These are phyloP conservation scores for Oncopeltus fasciatus DNA, from an alignment of 1,140 invertebrate genomes.

Conservation along the genomic window DNA sequence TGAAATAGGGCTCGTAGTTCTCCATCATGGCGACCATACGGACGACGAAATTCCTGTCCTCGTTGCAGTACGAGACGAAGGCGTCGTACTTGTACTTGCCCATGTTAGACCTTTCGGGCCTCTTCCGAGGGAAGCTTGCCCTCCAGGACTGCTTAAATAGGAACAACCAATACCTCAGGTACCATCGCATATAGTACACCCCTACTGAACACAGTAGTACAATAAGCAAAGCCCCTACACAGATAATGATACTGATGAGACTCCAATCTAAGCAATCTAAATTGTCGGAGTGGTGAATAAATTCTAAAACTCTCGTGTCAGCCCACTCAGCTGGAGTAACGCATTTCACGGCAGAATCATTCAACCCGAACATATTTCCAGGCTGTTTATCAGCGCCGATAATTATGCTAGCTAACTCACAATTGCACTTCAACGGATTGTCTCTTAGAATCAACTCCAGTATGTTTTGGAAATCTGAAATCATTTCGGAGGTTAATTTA, in stretches of 20 bases:
- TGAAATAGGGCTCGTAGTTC: constrained; percentile 31
- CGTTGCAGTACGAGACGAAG: constrained; percentile 48
- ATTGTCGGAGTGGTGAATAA: not conserved
- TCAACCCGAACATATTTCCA: not conserved
- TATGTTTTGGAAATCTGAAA: not conserved
- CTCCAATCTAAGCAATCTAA: not conserved
- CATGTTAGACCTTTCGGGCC: not conserved
- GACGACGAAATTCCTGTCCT: constrained; percentile 43
- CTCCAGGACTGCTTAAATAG: not conserved
- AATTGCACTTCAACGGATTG: constrained; percentile 11
- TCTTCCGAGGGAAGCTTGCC: not conserved
- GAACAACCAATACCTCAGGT: constrained; percentile 12
- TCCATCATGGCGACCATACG: constrained; percentile 41
- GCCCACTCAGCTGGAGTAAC: not conserved
- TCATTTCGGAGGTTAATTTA: constrained; percentile 3
- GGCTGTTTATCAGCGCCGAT: not conserved
- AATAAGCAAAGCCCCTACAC: not conserved
- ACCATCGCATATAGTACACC: constrained; percentile 10
- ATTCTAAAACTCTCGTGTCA: not conserved
- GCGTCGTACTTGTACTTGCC: constrained; percentile 41
- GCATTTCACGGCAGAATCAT: not conserved
- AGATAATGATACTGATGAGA: not conserved
- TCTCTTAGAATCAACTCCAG: not conserved
- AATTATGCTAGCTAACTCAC: not conserved
- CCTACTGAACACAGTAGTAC: not conserved